Base-by-base conservation (phyloP, 2,797 vertebrate genomes). In the Octomys mimax region DNA sequence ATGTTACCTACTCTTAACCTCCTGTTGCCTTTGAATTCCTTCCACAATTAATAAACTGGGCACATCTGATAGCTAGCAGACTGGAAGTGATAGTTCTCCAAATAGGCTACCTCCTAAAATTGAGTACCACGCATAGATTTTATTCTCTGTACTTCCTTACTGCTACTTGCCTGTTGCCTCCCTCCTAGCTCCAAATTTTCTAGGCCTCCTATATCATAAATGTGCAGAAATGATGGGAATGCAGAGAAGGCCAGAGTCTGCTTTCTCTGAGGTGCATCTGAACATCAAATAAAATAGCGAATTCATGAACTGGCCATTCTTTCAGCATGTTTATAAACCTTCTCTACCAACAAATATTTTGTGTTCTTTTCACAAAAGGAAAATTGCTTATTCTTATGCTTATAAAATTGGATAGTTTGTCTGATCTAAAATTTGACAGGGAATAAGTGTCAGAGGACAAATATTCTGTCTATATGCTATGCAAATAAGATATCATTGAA, bases 331-430 rank as follows among this genome's bases (percentile, higher is more conserved):
- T 52, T 92, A 77, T 80, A 92, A 95, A 28, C 19, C 26, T 94
- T 84, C 66, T 87, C 13, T 52, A 92, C 36, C 59, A 89, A 13
- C 11, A 75, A 46, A 57, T 5, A 89, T 73, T 94, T 85, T 28
- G 61, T 81, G 78, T 75, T 82, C 59, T 14, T 59, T 59, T 62
- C 70, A 84, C 64, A 92, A 96, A 73, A 70, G 4, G 61, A 6
- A 94, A 96, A 88, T 33, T 86, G 19, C 24, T 91, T 86, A 91
- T 86, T 61, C n/a, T 89, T 77, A 89, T 26, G 2, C n/a, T 91
- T 95, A 71, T 75, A 90, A 91, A 80, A 92, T 86, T 49, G 66
- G 36, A 84, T 64, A 31, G 92, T 54, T 93, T 93, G 90, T 89
- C 33, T 54, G 33, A 90, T 86, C 24, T 87, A 93, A 95, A 93